phyloP scores from a whole-genome alignment of 2,797 vertebrate genomes.

The Tadarida brasiliensis region DNA sequence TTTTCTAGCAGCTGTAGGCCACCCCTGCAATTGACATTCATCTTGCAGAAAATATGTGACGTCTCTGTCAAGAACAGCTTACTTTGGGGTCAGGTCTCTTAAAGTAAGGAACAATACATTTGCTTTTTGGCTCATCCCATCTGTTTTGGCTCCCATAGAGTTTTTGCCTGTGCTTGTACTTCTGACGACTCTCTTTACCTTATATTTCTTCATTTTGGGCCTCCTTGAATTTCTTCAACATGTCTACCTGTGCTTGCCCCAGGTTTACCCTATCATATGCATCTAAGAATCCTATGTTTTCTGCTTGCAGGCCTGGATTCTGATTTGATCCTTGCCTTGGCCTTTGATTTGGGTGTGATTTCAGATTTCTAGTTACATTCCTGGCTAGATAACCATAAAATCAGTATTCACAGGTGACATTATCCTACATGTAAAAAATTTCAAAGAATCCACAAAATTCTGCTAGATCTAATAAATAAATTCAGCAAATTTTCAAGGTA shows the following conservation, averaged over 20 bases:
- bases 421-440: too few species aligned
- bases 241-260: neutral
- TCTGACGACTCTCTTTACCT: neutral
- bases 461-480: neutral
- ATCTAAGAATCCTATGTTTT: neutral
- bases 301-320: neutral
- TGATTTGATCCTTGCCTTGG: constrained; percentile 13
- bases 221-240: neutral
- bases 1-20: neutral
- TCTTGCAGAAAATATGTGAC: neutral
- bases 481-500: neutral
- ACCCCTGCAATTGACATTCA: neutral
- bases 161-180: neutral
- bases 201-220: neutral
- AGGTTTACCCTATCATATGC: neutral
- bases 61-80: constrained; percentile 8
- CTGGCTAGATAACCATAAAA: neutral
- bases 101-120: neutral
- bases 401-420: too few species aligned
- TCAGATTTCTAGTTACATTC: constrained; percentile 6
- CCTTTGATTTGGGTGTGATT: constrained; percentile 1
- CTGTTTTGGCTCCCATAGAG: neutral
- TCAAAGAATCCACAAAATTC: too few species aligned
- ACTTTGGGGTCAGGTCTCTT: neutral
- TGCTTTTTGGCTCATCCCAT: neutral